Base-by-base conservation (phyloP, 37 sponge, comb jelly and placozoan species). In the Hormiphora californensis region DNA sequence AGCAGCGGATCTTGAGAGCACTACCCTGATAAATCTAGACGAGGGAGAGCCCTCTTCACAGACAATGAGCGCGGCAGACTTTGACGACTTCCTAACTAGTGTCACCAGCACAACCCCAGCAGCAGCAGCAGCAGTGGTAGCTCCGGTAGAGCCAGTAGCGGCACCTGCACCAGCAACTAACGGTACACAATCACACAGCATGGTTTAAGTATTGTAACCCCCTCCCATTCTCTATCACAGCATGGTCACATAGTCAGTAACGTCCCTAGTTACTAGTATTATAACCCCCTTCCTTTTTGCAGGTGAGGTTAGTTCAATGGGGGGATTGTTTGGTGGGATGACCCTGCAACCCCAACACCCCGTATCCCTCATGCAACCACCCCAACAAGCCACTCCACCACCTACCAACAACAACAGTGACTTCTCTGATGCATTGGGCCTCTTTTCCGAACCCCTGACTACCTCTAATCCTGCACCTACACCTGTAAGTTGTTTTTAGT, bases 251-350 rank as follows among this genome's bases (percentile, higher is more conserved):
- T n/a, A n/a, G n/a, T n/a, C n/a, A n/a, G n/a, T n/a, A n/a, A n/a
- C n/a, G n/a, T n/a, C n/a, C n/a, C n/a, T n/a, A n/a, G n/a, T n/a
- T n/a, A n/a, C n/a, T n/a, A n/a, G n/a, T n/a, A n/a, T n/a, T n/a
- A n/a, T n/a, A n/a, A n/a, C n/a, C n/a, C n/a, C n/a, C n/a, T n/a
- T n/a, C n/a, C n/a, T n/a, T n/a, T n/a, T n/a, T n/a, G n/a, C n/a
- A n/a, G n/a, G n/a, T n/a, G n/a, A n/a, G n/a, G n/a, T n/a, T n/a
- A n/a, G n/a, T n/a, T n/a, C n/a, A n/a, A n/a, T n/a, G n/a, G n/a
- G n/a, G n/a, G 81, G 81, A 11, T 30, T 73, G 38, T 73, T 73
- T 30, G 81, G 81, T 36, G 81, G 81, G 23, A 73, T 73, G 81
- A 73, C 81, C 5, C 36, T 73, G 41, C 81, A 73, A 28, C 81